Percentiles rank a stretch among this genome's conserved stretches.
phyloP scores from a whole-genome alignment of 2,797 vertebrate species.

The Melanotaenia trifasciata region DNA sequence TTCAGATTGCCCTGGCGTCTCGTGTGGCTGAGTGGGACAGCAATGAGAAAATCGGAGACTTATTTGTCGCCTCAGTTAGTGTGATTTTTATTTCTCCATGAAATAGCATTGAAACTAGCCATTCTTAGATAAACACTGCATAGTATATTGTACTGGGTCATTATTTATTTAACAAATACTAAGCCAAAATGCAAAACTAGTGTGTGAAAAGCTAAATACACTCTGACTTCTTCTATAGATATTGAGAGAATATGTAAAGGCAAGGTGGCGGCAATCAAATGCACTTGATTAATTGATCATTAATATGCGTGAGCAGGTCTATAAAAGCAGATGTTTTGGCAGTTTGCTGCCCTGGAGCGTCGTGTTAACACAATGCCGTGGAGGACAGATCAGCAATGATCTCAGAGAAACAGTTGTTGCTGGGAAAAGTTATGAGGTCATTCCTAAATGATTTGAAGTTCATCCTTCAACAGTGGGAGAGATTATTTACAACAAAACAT shows the following conservation, averaged over 20 bases:
- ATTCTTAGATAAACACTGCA: background rate
- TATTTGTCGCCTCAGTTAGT: constrained; percentile 94
- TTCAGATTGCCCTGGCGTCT: constrained; percentile 93
- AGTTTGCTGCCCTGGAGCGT: background rate
- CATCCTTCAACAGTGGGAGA: background rate
- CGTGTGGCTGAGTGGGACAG: constrained; percentile 93
- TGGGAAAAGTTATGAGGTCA: background rate
- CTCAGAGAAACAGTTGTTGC: background rate
- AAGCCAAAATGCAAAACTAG: background rate
- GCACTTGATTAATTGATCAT: background rate
- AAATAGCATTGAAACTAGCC: constrained; percentile 22
- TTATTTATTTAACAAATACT: background rate
- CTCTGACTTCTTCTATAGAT: background rate
- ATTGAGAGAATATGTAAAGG: background rate
- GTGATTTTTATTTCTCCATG: constrained; percentile 6
- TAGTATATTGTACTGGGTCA: background rate
- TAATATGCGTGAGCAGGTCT: background rate
- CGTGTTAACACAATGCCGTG: background rate
- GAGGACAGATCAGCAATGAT: background rate
- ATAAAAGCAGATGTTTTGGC: background rate
- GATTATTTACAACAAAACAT: background rate
- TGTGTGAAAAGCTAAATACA: background rate
- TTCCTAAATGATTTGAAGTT: background rate
- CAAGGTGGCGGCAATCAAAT: background rate
- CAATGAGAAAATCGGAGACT: constrained; percentile 92